Base-by-base conservation (phyloP, 2,888 invertebrate species). In the Loripinus fragilis region DNA sequence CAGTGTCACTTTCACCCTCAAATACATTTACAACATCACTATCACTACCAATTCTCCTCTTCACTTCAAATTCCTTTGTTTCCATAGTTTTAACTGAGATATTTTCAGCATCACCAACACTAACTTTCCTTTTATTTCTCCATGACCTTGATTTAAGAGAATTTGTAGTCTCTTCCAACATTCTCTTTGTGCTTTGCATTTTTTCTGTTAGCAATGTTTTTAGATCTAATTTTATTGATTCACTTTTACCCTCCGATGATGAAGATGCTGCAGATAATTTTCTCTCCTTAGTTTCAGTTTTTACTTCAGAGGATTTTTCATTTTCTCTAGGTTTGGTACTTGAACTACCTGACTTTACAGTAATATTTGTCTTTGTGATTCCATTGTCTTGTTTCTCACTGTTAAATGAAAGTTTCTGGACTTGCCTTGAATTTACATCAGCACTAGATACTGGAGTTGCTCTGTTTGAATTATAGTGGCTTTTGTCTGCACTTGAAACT, bases 141-240 rank as follows among this genome's bases (percentile, higher is more conserved):
- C 67, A 41, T 25, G 67, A 67, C 28, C 67, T 41, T 5, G 67
- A 67, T 45, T 45, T 67, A 8, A 67, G 67, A n/a, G 67, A 41
- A 25, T 67, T 67, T 35, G 76, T 30, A 8, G 80, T 76, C 48
- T 83, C 83, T 35, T 83, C 80, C 41, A 83, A 55, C 66, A 83
- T 65, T 41, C 78, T 80, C 48, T 81, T 75, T 20, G 80, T 83
- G 48, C 68, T 78, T 42, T 83, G 78, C 80, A 83, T 76, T 75
- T 83, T 83, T 41, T 83, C 83, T 30, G 78, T 69, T 7, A 83
- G 68, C 35, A 83, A 52, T 38, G 71, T 76, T 70, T 83, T 83
- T 35, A 83, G 52, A 55, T 83, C 80, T 42, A 60, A 35, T 48
- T 73, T 67, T 68, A 71, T 71, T n/a, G 74, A 45, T 28, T 80